These are phyloP conservation scores for Polyergus mexicanus DNA, from an alignment of 1,140 invertebrate genomes.

Conservation along the genomic window DNA sequence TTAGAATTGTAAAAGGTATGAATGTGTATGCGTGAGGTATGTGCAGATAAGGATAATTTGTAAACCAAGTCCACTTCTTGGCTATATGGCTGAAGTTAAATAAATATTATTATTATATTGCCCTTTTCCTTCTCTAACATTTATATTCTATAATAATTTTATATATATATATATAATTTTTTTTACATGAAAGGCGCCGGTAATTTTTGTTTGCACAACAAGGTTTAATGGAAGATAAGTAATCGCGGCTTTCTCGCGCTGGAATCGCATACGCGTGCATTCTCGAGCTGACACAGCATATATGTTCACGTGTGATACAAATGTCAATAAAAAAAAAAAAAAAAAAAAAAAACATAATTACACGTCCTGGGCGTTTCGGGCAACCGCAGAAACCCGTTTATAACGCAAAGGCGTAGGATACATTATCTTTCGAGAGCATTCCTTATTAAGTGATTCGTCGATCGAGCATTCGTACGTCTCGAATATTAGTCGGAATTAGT, in stretches of 20 bases:
- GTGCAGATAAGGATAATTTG: too few species aligned
- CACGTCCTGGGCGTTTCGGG: background rate
- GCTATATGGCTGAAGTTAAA: too few species aligned
- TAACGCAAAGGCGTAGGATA: background rate
- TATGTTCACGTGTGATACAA: background rate
- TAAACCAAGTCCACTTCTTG: too few species aligned
- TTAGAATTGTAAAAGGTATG: too few species aligned
- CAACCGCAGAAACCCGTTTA: slow-evolving; percentile 29
- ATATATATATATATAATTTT: background rate
- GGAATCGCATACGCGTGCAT: slow-evolving; percentile 40
- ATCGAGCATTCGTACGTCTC: background rate
- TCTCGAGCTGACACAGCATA: background rate
- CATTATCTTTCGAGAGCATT: background rate
- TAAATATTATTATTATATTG: too few species aligned
- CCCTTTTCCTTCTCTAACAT: too few species aligned
- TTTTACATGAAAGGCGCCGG: background rate
- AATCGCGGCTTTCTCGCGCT: slow-evolving; percentile 4
- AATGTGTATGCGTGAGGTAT: too few species aligned
- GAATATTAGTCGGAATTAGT: background rate
- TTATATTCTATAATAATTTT: too few species aligned
- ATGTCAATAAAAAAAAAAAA: slow-evolving; percentile 34
- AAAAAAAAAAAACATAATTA: slow-evolving; percentile 45
- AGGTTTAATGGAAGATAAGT: background rate
- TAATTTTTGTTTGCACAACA: slow-evolving; percentile 35
- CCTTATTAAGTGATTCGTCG: slow-evolving; percentile 26